phyloP scores from a whole-genome alignment of 2,797 vertebrate genomes.

The Fratercula arctica region DNA sequence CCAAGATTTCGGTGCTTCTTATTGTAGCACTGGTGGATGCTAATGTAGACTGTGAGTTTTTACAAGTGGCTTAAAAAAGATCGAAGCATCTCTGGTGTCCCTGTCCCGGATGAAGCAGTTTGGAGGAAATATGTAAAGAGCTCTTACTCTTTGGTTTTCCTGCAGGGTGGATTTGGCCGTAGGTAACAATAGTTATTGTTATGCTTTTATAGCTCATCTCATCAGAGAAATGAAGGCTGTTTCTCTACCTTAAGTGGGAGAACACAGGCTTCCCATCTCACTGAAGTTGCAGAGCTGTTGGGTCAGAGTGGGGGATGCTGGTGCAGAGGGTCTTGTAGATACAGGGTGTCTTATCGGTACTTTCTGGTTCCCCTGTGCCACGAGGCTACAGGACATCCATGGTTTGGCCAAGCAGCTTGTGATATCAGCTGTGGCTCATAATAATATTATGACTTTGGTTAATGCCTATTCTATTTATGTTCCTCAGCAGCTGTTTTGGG shows the following conservation, averaged over 20 bases:
- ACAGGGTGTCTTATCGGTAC: neutral
- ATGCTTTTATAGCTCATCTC: neutral
- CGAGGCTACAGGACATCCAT: fast-evolving
- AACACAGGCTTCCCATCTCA: neutral
- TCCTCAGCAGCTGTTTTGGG: neutral
- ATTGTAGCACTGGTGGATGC: neutral
- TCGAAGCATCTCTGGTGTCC: neutral
- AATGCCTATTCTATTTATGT: neutral
- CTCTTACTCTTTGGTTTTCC: neutral
- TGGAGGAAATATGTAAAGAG: neutral
- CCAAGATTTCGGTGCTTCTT: neutral
- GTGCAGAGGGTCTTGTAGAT: neutral
- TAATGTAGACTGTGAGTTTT: neutral
- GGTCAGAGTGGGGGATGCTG: neutral
- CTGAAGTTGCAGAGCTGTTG: neutral
- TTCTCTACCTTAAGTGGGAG: neutral
- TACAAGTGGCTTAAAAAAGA: neutral
- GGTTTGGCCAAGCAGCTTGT: neutral
- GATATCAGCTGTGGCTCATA: neutral
- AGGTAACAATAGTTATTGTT: neutral
- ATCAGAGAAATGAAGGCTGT: neutral
- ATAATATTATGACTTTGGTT: neutral
- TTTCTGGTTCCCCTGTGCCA: neutral
- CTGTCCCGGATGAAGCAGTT: neutral
- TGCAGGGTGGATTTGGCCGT: fast-evolving